Conservation (phyloP, 2,888 invertebrate species). For the Volucella zonaria region DNA sequence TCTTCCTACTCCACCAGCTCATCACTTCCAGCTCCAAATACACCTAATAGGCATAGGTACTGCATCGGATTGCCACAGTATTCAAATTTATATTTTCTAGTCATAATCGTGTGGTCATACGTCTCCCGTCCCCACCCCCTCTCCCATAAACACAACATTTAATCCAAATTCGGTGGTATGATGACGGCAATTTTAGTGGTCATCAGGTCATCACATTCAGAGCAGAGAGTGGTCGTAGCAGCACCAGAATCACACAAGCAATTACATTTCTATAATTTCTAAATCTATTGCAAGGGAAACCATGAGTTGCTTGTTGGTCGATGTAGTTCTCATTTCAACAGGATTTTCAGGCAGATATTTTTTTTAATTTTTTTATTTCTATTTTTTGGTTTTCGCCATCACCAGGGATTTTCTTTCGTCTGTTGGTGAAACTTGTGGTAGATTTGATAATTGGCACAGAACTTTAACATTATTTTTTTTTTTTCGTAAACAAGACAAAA, state of each 20-base stretch:
- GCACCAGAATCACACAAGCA: slow-evolving; percentile 13
- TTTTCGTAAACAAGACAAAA: slow-evolving; percentile 31
- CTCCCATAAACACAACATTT: not conserved
- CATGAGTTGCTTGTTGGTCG: slow-evolving; percentile 1
- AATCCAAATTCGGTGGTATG: slow-evolving; percentile 47
- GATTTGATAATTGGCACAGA: not conserved
- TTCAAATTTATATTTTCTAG: not conserved
- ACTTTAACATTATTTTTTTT: not conserved
- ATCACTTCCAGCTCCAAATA: not conserved
- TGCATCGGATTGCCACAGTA: slow-evolving; percentile 13
- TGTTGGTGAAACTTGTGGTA: not conserved
- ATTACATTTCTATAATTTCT: not conserved
- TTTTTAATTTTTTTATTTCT: slow-evolving; percentile 22
- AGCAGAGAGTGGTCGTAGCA: not conserved
- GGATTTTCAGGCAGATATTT: not conserved
- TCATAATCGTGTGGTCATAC: too few relatives aligned
- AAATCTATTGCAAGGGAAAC: not conserved
- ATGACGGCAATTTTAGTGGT: slow-evolving; percentile 53
- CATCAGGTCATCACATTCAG: slow-evolving; percentile 56
- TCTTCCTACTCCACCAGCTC: too few relatives aligned
- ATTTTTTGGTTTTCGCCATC: slow-evolving; percentile 12
- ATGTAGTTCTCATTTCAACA: slow-evolving; percentile 1
- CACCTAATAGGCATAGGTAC: slow-evolving; percentile 2
- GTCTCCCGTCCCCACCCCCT: too few relatives aligned
- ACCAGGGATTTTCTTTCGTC: not conserved